A percentile compares a stretch with the other conserved stretches of the same genome.
phyloP scores from a whole-genome alignment of 2,888 invertebrate species.

The Thysanoteuthis rhombus region DNA sequence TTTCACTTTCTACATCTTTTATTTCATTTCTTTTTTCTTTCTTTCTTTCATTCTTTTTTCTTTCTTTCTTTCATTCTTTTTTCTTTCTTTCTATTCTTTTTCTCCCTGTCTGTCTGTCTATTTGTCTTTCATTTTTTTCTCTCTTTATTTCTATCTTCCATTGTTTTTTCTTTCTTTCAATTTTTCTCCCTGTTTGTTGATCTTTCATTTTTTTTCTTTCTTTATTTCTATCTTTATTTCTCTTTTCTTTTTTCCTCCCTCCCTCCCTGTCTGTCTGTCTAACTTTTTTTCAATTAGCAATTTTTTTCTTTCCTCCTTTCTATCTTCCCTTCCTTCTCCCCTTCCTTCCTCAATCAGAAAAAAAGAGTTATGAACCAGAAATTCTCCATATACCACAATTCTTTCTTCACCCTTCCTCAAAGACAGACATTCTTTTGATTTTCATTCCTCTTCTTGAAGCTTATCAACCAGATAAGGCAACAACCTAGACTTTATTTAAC shows the following conservation, averaged over 20 bases:
- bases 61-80: background rate
- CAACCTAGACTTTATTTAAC: background rate
- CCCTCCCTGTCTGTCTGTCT: too few relatives aligned
- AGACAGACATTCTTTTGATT: background rate
- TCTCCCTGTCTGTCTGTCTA: background rate
- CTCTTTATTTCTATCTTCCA: background rate
- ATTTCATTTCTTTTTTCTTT: background rate
- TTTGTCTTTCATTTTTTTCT: too few relatives aligned
- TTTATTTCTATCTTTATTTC: too few relatives aligned
- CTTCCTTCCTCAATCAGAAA: too few relatives aligned
- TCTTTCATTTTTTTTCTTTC: background rate
- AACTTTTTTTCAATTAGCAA: too few relatives aligned
- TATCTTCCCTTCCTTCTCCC: too few relatives aligned
- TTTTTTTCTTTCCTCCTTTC: too few relatives aligned
- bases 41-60: background rate
- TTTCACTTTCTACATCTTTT: background rate
- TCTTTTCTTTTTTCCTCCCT: background rate
- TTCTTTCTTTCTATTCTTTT: background rate
- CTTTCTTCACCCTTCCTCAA: background rate
- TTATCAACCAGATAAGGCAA: background rate
- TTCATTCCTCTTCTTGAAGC: background rate
- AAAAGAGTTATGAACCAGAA: background rate
- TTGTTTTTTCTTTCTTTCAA: background rate
- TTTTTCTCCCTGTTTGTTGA: background rate
- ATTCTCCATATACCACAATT: background rate